A percentile compares a stretch with the other conserved stretches of the same genome.
These are phyloP conservation scores for Buteo buteo DNA, from an alignment of 2,113 vertebrate species.

Conservation along the genomic window DNA sequence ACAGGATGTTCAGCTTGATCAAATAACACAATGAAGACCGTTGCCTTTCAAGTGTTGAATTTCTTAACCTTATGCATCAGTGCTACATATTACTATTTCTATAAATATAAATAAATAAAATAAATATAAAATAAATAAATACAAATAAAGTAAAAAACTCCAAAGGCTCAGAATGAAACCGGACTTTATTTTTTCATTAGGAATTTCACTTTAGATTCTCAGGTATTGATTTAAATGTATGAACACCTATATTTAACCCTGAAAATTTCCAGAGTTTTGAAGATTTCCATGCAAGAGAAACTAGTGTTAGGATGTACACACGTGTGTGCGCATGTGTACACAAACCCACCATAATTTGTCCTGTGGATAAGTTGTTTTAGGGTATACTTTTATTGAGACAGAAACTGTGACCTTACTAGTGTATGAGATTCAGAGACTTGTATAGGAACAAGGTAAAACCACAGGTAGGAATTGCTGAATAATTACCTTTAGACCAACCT, in stretches of 20 bases:
- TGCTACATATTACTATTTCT: neutral
- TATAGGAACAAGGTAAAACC: constrained; percentile 74
- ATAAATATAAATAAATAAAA: neutral
- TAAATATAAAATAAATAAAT: too few species aligned
- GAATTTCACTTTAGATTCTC: neutral
- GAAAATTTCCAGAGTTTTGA: neutral
- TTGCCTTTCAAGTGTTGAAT: neutral
- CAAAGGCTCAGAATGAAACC: neutral
- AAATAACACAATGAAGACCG: neutral
- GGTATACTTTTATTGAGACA: constrained; percentile 40
- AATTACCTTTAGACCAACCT: constrained; percentile 82
- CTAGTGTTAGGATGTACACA: neutral
- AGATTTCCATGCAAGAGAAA: neutral
- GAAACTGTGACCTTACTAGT: constrained; percentile 69
- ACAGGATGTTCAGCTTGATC: neutral
- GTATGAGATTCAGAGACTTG: constrained; percentile 64
- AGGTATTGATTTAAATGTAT: neutral
- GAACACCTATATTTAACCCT: neutral
- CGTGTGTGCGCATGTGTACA: rapidly evolving
- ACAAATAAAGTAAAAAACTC: neutral
- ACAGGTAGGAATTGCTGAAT: constrained; percentile 82
- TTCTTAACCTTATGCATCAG: neutral
- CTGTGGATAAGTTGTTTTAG: neutral
- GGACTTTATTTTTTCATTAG: neutral
- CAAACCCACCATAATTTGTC: neutral